phyloP scores from a whole-genome alignment of 2,888 invertebrate species.

The Crematogaster levior region DNA sequence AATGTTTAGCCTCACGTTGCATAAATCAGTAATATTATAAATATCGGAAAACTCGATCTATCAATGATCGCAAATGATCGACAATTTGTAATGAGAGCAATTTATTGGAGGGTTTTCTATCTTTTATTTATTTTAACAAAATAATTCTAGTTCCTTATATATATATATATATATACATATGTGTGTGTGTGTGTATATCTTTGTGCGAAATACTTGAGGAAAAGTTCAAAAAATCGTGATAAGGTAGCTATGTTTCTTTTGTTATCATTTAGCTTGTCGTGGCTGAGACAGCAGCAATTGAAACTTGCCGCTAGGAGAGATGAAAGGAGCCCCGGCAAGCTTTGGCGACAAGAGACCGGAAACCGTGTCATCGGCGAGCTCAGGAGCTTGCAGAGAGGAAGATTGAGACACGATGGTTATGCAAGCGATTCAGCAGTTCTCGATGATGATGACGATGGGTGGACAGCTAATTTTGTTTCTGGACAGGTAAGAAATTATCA shows the following conservation, averaged over 20 bases:
- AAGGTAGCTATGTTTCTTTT: conserved; percentile 1
- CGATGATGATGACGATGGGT: conserved; percentile 90
- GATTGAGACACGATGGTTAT: conserved; percentile 90
- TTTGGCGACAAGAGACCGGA: conserved; percentile 91
- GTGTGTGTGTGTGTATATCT: no score
- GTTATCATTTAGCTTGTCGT: conserved; percentile 85
- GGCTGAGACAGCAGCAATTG: conserved; percentile 94
- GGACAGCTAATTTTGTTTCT: conserved; percentile 77
- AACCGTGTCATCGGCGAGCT: conserved; percentile 88
- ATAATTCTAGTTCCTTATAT: conserved; percentile 1
- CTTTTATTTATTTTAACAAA: not conserved
- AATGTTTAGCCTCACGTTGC: not conserved
- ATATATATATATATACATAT: no score
- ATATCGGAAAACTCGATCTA: not conserved
- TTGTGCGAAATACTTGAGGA: not conserved
- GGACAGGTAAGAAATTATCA: conserved; percentile 78
- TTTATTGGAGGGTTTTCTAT: not conserved
- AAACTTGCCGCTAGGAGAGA: conserved; percentile 92
- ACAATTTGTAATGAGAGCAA: not conserved
- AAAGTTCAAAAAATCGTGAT: conserved; percentile 16
- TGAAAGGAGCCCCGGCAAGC: conserved; percentile 86
- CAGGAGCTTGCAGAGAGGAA: conserved; percentile 86
- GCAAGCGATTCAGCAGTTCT: conserved; percentile 93
- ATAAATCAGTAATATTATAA: not conserved
- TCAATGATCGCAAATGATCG: not conserved